Conservation (phyloP, 2,797 vertebrate species). For the Xenops minutus region DNA sequence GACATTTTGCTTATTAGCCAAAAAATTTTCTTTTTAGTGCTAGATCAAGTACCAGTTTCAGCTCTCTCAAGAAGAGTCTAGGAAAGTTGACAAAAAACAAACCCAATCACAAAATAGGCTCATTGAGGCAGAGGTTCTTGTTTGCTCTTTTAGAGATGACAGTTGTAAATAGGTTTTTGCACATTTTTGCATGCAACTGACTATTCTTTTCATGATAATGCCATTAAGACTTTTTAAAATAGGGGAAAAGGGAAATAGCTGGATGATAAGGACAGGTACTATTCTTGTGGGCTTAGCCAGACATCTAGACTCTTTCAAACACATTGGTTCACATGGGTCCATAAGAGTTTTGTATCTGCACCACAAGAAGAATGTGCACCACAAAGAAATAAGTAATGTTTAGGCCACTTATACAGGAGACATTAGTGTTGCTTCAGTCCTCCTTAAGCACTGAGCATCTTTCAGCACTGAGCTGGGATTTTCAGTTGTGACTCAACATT, state of each 20-base stretch:
- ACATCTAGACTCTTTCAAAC: background rate
- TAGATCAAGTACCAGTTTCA: background rate
- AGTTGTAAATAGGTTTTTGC: background rate
- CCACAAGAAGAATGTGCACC: background rate
- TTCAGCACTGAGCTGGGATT: background rate
- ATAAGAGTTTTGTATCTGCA: background rate
- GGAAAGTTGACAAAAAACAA: background rate
- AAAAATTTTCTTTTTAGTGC: background rate
- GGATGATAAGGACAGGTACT: background rate
- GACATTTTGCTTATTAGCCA: background rate
- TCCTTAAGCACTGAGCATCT: background rate
- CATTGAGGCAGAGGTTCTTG: background rate
- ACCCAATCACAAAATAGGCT: background rate
- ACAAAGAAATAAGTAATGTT: background rate
- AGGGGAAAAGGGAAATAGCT: background rate
- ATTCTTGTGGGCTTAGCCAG: background rate
- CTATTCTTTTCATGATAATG: background rate
- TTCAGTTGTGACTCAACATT: background rate
- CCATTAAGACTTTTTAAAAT: background rate
- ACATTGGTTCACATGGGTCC: background rate
- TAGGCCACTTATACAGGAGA: no score
- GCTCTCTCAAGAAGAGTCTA: background rate
- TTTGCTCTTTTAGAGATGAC: background rate
- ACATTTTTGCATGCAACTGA: background rate
- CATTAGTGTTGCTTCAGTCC: fast-evolving